Evolutionary conservation across 2,888 invertebrate species (phyloP), one percentile per base, ranked within the genome.

Genomic region (Acanthoscelides obtectus): DNA sequence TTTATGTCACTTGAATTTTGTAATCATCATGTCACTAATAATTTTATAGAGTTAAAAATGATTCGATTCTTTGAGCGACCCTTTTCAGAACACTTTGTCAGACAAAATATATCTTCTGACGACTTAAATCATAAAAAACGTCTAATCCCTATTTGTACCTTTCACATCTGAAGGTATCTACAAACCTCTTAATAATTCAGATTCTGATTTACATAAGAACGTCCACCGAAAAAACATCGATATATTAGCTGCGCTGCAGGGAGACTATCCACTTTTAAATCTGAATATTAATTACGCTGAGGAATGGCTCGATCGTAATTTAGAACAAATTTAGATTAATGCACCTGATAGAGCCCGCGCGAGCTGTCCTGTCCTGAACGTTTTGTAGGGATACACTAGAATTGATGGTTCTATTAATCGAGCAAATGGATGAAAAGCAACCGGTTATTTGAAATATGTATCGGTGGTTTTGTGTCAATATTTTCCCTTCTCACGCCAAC

Each of bases 301-400:
- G 69, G 71, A 71, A 69, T 69, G 66, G 64, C 69, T 69, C 64
- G 20, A 69, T 69, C 67, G 71, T 64, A 69, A 71, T 71, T 67
- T 71, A 69, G 67, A 71, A 71, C 27, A 69, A 71, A 71, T 71
- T 71, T 67, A 71, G 71, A 71, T 71, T 71, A 71, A 71, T 71
- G 69, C 69, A 66, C 25, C 0, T 69, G 71, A 71, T 71, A 45
- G 45, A 45, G 45, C 12, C 12, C 45, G 5, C 6, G 45, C 17
- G n/a, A n/a, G n/a, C n/a, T n/a, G n/a, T n/a, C n/a, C n/a, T 45
- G 45, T 45, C 45, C 45, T 17, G 45, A 45, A 45, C 45, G 45
- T 45, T 45, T 45, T 45, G 45, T 45, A 12, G 45, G 45, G 45
- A 45, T 6, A 45, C 45, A 12, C 45, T 45, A 17, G 17, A 45